Percentiles rank a stretch among this genome's conserved stretches.
These are phyloP conservation scores for Dinothrombium tinctorium DNA, from an alignment of 1,140 invertebrate genomes.

Conservation along the genomic window DNA sequence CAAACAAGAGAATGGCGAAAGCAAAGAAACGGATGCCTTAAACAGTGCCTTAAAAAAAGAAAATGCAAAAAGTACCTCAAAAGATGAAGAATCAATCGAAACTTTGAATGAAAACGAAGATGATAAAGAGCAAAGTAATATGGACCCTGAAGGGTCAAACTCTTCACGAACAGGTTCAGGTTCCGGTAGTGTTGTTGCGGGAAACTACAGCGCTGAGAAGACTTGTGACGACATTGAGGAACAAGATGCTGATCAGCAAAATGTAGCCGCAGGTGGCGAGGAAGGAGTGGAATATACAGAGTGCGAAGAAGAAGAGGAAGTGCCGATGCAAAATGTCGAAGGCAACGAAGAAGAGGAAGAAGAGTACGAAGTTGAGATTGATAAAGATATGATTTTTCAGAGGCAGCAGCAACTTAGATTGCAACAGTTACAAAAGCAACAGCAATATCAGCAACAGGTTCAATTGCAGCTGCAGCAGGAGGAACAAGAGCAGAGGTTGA, in stretches of 20 bases:
- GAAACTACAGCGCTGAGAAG: too few species aligned
- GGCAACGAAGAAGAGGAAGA: slow-evolving; percentile 3
- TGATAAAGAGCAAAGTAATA: too few species aligned
- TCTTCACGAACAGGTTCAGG: too few species aligned
- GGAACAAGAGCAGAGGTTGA: not conserved
- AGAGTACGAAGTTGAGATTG: not conserved
- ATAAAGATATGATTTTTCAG: slow-evolving; percentile 3
- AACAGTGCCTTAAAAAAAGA: too few species aligned
- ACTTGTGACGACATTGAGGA: too few species aligned
- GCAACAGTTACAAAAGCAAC: slow-evolving; percentile 2
- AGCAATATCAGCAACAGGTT: not conserved
- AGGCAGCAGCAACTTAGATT: slow-evolving; percentile 4
- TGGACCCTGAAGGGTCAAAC: too few species aligned
- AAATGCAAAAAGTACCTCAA: too few species aligned
- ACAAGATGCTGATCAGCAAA: not conserved
- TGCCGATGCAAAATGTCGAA: not conserved
- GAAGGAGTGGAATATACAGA: too few species aligned
- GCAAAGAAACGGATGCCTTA: too few species aligned
- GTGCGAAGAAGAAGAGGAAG: not conserved
- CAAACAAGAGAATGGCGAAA: not conserved
- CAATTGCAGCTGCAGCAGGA: not conserved
- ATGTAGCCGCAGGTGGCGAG: not conserved
- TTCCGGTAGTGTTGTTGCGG: too few species aligned
- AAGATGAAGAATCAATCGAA: too few species aligned
- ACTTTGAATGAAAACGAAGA: too few species aligned